Conservation (phyloP, 2,113 vertebrate genomes). For the Zapornia atra region DNA sequence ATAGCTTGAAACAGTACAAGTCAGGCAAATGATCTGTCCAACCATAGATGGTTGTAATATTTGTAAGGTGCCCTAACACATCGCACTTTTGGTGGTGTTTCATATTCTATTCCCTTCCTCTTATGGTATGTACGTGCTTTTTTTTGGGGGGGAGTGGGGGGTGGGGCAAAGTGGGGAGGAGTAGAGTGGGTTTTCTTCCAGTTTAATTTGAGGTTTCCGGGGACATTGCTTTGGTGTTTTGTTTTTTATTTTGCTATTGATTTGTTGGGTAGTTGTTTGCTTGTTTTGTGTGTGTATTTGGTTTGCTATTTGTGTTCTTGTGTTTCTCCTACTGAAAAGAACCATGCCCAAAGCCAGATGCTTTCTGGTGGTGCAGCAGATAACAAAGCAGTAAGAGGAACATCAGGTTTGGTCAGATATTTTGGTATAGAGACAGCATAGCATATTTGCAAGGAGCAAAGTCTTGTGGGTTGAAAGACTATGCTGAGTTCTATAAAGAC, state of each 20-base stretch:
- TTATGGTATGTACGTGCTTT: background rate
- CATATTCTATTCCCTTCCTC: background rate
- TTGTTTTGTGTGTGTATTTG: background rate
- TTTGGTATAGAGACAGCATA: background rate
- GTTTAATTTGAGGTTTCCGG: background rate
- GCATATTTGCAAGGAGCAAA: background rate
- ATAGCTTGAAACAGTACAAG: background rate
- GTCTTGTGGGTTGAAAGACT: background rate
- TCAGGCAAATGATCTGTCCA: background rate
- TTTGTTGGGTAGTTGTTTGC: background rate
- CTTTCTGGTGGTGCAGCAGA: background rate
- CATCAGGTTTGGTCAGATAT: background rate
- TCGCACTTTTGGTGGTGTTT: background rate
- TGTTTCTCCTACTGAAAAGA: background rate
- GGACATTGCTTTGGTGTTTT: background rate
- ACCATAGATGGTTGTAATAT: background rate
- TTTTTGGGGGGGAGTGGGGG: background rate
- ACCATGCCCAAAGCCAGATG: background rate
- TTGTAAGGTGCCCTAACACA: background rate
- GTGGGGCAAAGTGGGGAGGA: too few relatives aligned
- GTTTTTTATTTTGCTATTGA: background rate
- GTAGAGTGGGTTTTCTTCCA: fast-evolving
- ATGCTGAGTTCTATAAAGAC: background rate
- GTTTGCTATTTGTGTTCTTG: background rate
- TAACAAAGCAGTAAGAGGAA: background rate